Evolutionary conservation across 35 echinoderm and acorn worm species (phyloP).

Genomic region (Ophioderma brevispina): DNA sequence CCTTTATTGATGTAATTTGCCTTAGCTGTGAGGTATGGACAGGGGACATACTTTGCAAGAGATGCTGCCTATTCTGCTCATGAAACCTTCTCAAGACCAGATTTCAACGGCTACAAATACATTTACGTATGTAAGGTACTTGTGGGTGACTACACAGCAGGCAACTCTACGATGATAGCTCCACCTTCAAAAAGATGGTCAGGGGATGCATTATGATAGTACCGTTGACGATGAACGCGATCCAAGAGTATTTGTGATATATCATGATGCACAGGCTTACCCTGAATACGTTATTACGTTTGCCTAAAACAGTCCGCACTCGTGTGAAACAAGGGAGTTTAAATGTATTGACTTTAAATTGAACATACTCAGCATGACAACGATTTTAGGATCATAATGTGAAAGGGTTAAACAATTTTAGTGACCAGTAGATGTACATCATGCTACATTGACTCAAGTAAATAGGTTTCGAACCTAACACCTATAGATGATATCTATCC

Average conservation of each 20-base stretch:
- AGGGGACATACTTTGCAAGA: slow-evolving; percentile 46
- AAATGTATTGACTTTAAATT: no score
- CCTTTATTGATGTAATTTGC: neutral
- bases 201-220: slow-evolving; percentile 11
- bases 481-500: no score
- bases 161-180: neutral
- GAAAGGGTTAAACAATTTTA: no score
- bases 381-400: no score
- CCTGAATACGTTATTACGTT: slow-evolving; percentile 49
- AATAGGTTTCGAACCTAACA: no score
- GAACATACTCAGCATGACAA: no score
- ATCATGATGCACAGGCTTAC: slow-evolving; percentile 54
- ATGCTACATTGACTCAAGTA: no score
- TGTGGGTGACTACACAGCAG: slow-evolving; percentile 1
- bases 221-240: slow-evolving; percentile 8
- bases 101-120: neutral
- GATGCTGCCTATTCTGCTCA: slow-evolving; percentile 25
- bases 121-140: slow-evolving; percentile 37
- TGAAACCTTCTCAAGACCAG: neutral
- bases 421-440: no score
- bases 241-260: slow-evolving; percentile 31
- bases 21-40: slow-evolving; percentile 31
- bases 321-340: no score
- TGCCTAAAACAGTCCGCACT: no score
- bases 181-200: neutral